These are phyloP conservation scores for Apeira syringaria DNA, from an alignment of 2,888 invertebrate genomes.

Conservation along the genomic window DNA sequence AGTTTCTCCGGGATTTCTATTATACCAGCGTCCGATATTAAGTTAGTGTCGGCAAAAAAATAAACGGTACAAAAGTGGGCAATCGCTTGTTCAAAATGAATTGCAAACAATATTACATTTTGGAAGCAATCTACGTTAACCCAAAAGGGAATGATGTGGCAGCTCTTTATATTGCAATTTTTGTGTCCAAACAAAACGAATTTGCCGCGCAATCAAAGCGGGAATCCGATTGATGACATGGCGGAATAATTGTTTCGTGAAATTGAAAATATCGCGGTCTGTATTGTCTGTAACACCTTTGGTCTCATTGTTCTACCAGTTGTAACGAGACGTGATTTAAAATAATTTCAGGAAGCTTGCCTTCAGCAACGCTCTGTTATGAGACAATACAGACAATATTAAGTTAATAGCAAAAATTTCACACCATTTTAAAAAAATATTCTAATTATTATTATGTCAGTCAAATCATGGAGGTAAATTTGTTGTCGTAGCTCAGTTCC, in stretches of 20 bases:
- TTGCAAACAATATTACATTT: constrained; percentile 82
- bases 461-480: no score
- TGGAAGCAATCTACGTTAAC: constrained; percentile 82
- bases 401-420: no score
- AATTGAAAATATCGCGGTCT: constrained; percentile 79
- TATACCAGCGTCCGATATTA: constrained; percentile 57
- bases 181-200: constrained; percentile 83
- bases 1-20: constrained; percentile 56
- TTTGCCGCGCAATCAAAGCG: constrained; percentile 83
- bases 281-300: constrained; percentile 67
- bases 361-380: no score
- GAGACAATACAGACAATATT: no score
- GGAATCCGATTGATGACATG: constrained; percentile 83
- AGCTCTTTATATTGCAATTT: constrained; percentile 84
- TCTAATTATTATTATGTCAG: no score
- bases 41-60: constrained; percentile 64
- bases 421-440: no score
- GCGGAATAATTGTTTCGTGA: constrained; percentile 82
- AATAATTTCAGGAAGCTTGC: not conserved
- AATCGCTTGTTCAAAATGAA: constrained; percentile 78
- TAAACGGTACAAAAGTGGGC: constrained; percentile 72
- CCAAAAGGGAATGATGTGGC: constrained; percentile 83
- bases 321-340: not conserved
- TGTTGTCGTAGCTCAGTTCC: no score
- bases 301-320: constrained; percentile 16